phyloP scores from a whole-genome alignment of 92 coral and sea anemone genomes.

The Meandrina meandrites region DNA sequence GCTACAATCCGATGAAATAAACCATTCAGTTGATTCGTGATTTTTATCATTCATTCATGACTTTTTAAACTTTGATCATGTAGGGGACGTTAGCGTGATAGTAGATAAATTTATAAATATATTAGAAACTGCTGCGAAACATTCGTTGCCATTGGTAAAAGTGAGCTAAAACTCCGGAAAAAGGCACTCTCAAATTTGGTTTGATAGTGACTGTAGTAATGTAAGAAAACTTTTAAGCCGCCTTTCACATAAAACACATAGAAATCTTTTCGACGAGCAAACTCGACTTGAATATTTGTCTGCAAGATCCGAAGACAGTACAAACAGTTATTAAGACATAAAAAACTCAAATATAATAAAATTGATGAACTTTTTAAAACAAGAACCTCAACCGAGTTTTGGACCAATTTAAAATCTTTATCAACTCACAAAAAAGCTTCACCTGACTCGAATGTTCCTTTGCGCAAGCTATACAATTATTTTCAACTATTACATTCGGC shows the following conservation, averaged over 20 bases:
- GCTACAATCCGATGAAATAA: neutral
- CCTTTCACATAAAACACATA: neutral
- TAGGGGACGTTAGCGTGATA: neutral
- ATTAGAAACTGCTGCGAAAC: neutral
- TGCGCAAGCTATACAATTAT: neutral
- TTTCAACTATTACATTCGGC: neutral
- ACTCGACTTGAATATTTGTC: neutral
- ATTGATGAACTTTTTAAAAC: neutral
- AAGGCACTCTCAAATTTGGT: neutral
- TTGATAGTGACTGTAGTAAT: neutral
- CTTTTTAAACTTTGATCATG: neutral
- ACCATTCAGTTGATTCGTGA: neutral
- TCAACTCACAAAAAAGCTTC: neutral
- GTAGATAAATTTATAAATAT: too few species aligned
- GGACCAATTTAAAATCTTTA: neutral
- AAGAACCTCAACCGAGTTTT: neutral
- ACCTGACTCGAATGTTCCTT: conserved; percentile 2
- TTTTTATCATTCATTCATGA: too few species aligned
- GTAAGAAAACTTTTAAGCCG: neutral
- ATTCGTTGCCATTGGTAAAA: neutral
- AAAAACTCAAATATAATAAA: neutral
- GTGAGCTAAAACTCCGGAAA: neutral
- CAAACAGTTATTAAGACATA: neutral
- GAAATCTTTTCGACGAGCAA: neutral
- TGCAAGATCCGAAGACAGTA: neutral